phyloP scores from a whole-genome alignment of 2,797 vertebrate species.

The Phyllotis vaccarum region DNA sequence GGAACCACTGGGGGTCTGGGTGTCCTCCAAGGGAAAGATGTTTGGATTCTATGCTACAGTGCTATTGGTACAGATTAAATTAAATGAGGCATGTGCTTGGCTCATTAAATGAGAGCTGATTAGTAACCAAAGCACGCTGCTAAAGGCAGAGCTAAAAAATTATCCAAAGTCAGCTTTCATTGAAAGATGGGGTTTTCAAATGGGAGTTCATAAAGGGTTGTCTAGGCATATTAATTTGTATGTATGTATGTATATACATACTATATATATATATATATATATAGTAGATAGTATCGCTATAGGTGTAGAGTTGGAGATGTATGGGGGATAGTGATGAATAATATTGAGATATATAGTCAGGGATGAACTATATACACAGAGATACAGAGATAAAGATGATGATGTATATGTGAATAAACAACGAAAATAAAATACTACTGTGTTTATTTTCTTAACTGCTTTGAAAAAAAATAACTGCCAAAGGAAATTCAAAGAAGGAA shows the following conservation, averaged over 20 bases:
- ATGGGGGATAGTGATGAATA: not conserved
- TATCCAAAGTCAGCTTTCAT: constrained; percentile 12
- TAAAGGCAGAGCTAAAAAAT: constrained; percentile 39
- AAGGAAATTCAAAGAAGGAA: not conserved
- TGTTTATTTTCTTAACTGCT: not conserved
- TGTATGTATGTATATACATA: no score
- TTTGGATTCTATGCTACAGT: not conserved
- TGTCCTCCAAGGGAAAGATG: constrained; percentile 47
- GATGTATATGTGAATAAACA: not conserved
- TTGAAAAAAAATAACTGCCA: not conserved
- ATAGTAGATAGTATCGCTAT: not conserved
- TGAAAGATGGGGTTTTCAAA: constrained; percentile 38
- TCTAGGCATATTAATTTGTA: no score
- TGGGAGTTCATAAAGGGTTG: not conserved
- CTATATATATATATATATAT: no score
- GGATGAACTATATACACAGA: not conserved
- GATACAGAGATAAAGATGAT: not conserved
- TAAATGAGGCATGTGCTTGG: constrained; percentile 54
- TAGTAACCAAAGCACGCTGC: constrained; percentile 57
- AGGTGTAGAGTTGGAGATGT: not conserved
- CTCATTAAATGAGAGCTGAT: constrained; percentile 20
- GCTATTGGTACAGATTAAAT: constrained; percentile 9
- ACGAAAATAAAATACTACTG: not conserved
- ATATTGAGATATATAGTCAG: not conserved
- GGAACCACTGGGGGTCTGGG: not conserved